Percentiles rank a stretch among this genome's conserved stretches.
phyloP scores from a whole-genome alignment of 2,113 vertebrate genomes.

The Mirza zaza region DNA sequence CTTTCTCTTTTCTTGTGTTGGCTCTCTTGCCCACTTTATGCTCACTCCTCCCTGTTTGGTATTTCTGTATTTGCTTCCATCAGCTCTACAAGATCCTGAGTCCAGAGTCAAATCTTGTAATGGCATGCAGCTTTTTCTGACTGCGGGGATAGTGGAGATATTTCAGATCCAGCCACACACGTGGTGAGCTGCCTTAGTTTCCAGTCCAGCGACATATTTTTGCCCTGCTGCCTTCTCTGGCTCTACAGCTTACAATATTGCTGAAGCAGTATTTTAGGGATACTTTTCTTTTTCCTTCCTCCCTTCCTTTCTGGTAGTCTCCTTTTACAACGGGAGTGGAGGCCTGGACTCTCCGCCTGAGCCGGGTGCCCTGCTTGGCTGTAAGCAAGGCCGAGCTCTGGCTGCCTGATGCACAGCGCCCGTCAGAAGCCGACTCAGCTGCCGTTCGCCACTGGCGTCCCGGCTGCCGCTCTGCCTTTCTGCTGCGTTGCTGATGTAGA shows the following conservation, averaged over 20 bases:
- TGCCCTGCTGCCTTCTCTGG: background rate
- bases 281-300: background rate
- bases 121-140: too few relatives aligned
- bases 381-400: background rate
- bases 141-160: too few relatives aligned
- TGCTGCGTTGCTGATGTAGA: background rate
- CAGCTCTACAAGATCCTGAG: background rate
- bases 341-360: accelerated
- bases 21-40: background rate
- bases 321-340: too few relatives aligned
- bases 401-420: too few relatives aligned
- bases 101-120: background rate
- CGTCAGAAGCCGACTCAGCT: background rate
- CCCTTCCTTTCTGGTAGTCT: background rate
- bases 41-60: too few relatives aligned
- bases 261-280: background rate
- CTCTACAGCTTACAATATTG: background rate
- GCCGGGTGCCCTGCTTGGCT: too few relatives aligned
- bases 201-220: background rate
- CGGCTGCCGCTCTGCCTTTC: background rate
- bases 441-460: accelerated
- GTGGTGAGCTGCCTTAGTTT: background rate
- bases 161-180: too few relatives aligned
- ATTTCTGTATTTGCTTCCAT: background rate
- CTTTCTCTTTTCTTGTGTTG: background rate